Conservation (phyloP, 2,888 invertebrate species). For the Epinotia nisella region DNA sequence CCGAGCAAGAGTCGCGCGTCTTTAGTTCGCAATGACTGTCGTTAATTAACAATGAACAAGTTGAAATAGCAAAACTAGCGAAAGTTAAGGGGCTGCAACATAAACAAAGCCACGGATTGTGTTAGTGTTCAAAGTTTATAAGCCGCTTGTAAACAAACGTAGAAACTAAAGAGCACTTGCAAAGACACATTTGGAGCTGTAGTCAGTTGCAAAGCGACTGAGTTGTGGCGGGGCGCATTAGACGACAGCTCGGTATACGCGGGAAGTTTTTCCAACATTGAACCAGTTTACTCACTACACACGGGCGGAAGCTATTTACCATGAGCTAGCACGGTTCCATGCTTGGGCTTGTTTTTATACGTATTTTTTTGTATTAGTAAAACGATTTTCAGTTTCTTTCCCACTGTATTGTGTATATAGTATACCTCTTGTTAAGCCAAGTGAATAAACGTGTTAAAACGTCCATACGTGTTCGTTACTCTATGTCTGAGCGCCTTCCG, state of each 20-base stretch:
- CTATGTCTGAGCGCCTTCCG: no score
- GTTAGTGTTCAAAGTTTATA: conserved; percentile 12
- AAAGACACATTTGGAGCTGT: conserved; percentile 22
- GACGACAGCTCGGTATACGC: conserved; percentile 23
- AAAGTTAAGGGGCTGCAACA: conserved; percentile 1
- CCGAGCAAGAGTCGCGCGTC: background rate
- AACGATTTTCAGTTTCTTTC: no score
- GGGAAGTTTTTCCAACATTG: conserved; percentile 38
- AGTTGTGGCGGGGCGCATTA: conserved; percentile 35
- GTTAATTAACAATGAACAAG: conserved; percentile 1
- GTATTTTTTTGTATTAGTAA: no score
- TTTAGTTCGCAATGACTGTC: background rate
- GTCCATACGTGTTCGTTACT: no score
- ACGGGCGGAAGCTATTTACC: background rate
- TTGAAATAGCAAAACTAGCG: background rate
- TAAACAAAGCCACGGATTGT: conserved; percentile 22
- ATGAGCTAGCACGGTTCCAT: background rate
- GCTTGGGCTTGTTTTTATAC: no score
- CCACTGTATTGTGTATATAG: no score
- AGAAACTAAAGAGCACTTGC: conserved; percentile 21
- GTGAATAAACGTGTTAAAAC: no score
- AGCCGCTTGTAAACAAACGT: conserved; percentile 24
- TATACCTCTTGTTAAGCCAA: no score
- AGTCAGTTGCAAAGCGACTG: conserved; percentile 26
- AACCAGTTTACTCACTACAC: conserved; percentile 27